These are phyloP conservation scores for Protophormia terraenovae DNA, from an alignment of 2,888 invertebrate species.

Conservation along the genomic window DNA sequence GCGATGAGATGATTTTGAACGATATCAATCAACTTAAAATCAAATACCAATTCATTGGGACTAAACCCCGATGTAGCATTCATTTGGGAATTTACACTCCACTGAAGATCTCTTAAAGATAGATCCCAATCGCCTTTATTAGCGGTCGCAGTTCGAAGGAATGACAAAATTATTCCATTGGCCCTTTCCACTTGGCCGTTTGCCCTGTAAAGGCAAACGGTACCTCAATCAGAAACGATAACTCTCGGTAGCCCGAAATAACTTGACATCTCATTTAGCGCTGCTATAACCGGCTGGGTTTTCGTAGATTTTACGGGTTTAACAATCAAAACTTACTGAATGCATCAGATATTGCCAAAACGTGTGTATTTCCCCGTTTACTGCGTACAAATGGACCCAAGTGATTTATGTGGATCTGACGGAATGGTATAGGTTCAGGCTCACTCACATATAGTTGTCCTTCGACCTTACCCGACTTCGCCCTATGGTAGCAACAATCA, in stretches of 20 bases:
- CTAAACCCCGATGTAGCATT: slow-evolving; percentile 14
- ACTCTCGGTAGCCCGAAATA: slow-evolving; percentile 28
- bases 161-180: too few species aligned
- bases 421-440: slow-evolving; percentile 54
- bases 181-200: not conserved
- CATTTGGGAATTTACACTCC: not conserved
- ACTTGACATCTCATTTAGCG: slow-evolving; percentile 55
- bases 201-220: not conserved
- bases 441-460: not conserved
- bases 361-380: slow-evolving; percentile 25
- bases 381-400: slow-evolving; percentile 52
- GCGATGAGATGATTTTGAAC: not conserved
- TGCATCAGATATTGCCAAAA: slow-evolving; percentile 53
- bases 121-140: too few species aligned
- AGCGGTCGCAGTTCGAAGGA: too few species aligned
- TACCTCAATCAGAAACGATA: not conserved
- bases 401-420: slow-evolving; percentile 63
- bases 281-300: slow-evolving; percentile 60
- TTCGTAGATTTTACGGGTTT: slow-evolving; percentile 58
- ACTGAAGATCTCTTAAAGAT: not conserved
- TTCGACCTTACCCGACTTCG: not conserved
- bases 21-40: not conserved
- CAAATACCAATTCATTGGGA: slow-evolving; percentile 59
- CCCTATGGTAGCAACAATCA: not conserved
- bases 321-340: slow-evolving; percentile 54